Evolutionary conservation across 2,797 vertebrate genomes (phyloP).

Genomic region (Anas bernieri): DNA sequence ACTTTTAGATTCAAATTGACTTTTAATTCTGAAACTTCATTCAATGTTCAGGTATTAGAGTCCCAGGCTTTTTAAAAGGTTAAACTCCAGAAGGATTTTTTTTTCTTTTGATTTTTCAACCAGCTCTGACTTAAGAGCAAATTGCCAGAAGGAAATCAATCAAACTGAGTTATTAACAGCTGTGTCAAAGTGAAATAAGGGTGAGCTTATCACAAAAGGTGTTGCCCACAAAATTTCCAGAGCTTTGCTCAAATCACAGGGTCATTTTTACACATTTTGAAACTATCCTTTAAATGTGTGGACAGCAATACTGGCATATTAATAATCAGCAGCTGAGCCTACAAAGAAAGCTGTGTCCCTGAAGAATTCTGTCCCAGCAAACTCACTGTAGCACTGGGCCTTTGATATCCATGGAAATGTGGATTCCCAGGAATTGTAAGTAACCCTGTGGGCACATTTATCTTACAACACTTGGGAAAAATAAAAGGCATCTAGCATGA

Average conservation of each 20-base stretch:
- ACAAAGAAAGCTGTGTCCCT: slow-evolving; percentile 7
- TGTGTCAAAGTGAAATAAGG: slow-evolving; percentile 22
- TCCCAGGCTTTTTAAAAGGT: background rate
- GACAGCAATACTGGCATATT: slow-evolving; percentile 13
- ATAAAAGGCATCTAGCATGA: slow-evolving; percentile 56
- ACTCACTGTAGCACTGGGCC: background rate
- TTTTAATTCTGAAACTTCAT: slow-evolving; percentile 44
- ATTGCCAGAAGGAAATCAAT: slow-evolving; percentile 29
- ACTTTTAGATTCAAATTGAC: slow-evolving; percentile 34
- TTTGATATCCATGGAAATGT: slow-evolving; percentile 61
- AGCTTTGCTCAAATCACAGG: background rate
- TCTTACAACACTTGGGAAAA: slow-evolving; percentile 56
- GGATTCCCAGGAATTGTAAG: slow-evolving; percentile 39
- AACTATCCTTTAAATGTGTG: background rate
- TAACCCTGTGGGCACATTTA: slow-evolving; percentile 44
- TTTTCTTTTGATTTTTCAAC: slow-evolving; percentile 27
- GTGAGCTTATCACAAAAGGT: slow-evolving; percentile 3
- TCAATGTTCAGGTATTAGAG: background rate
- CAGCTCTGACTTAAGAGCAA: slow-evolving; percentile 1
- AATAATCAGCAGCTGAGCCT: slow-evolving; percentile 16
- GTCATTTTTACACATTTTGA: background rate
- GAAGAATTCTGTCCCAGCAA: slow-evolving; percentile 2
- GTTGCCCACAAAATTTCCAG: slow-evolving; percentile 43
- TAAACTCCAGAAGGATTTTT: background rate
- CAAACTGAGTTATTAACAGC: slow-evolving; percentile 34